Percentiles rank a stretch among this genome's conserved stretches.
Evolutionary conservation across 1,140 invertebrate genomes (phyloP).

Genomic region (Drosophila triauraria): DNA sequence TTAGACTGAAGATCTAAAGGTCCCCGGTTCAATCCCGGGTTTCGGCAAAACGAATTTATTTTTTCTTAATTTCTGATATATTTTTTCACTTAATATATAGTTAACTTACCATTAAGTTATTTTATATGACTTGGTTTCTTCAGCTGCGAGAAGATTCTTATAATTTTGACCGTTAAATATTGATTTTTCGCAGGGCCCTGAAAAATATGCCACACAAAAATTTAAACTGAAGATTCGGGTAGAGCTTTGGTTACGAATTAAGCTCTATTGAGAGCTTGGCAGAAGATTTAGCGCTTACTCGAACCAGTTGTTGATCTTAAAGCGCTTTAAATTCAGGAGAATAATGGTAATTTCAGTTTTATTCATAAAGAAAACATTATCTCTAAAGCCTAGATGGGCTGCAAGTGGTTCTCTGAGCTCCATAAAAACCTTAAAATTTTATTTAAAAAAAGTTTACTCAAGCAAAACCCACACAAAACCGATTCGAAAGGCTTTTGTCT

Average conservation of each 20-base stretch:
- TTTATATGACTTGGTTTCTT: background rate
- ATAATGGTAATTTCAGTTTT: background rate
- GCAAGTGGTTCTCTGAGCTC: background rate
- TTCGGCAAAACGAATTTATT: conserved; percentile 86
- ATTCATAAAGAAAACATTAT: too few species aligned
- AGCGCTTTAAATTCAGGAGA: background rate
- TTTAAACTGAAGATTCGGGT: background rate
- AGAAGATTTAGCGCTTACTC: background rate
- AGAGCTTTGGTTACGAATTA: background rate
- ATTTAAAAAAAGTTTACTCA: too few species aligned
- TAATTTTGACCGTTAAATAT: background rate
- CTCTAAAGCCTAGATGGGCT: background rate
- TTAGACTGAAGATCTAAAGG: conserved; percentile 93
- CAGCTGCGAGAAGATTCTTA: background rate
- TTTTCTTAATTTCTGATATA: background rate
- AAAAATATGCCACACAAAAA: conserved; percentile 5
- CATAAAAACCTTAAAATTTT: too few species aligned
- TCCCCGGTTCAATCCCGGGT: conserved; percentile 91
- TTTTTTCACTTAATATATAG: background rate
- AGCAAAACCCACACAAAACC: too few species aligned
- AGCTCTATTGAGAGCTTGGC: background rate
- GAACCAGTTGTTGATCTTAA: background rate
- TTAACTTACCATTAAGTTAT: background rate
- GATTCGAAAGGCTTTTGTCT: too few species aligned
- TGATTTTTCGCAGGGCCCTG: background rate